phyloP scores from a whole-genome alignment of 1,140 invertebrate species.

The Micrasema minimum region DNA sequence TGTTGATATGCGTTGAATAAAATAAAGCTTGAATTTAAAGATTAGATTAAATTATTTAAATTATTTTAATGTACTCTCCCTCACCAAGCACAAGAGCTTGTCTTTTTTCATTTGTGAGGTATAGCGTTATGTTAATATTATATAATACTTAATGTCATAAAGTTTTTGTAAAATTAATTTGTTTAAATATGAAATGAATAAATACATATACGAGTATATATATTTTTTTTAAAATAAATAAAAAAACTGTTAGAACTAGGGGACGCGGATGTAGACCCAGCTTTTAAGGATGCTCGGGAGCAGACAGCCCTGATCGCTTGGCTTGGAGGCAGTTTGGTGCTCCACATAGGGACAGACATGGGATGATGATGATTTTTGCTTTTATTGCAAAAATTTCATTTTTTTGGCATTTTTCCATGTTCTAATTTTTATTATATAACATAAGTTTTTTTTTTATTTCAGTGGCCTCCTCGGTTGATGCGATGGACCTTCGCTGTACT shows the following conservation, averaged over 20 bases:
- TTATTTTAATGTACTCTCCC: background rate
- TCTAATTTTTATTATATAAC: background rate
- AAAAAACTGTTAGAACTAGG: too few species aligned
- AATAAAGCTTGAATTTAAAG: background rate
- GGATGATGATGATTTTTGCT: background rate
- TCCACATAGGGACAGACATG: background rate
- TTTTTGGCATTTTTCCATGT: background rate
- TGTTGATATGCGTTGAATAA: background rate
- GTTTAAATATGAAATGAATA: background rate
- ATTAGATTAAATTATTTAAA: background rate
- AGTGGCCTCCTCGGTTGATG: constrained; percentile 70
- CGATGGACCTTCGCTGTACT: constrained; percentile 66
- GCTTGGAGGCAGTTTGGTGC: background rate
- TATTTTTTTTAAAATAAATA: background rate
- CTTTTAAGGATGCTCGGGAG: too few species aligned
- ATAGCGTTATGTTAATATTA: too few species aligned
- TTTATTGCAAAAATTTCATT: background rate
- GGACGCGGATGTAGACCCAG: too few species aligned
- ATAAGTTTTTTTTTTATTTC: constrained; percentile 54
- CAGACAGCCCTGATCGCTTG: too few species aligned
- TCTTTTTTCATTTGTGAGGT: too few species aligned
- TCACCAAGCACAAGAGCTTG: too few species aligned
- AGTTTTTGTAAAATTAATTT: background rate
- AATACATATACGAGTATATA: background rate
- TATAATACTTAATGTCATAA: background rate